Percentiles rank a stretch among this genome's conserved stretches.
Conservation (phyloP, 2,113 vertebrate species). For the Myrmecophaga tridactyla region DNA sequence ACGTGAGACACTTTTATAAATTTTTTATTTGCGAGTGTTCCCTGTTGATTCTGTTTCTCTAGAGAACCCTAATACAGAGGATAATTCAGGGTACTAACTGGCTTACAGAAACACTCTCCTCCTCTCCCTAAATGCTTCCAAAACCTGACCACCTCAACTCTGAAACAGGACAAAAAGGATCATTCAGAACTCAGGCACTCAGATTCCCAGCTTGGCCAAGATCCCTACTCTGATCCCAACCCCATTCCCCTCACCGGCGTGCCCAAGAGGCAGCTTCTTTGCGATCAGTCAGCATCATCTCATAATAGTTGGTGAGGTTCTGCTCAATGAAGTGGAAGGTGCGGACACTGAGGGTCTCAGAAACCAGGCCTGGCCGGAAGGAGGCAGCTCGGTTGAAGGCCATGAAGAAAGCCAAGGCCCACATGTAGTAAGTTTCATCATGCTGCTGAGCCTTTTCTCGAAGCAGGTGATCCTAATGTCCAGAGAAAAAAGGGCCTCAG, state of each 20-base stretch:
- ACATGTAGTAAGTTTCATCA: constrained; percentile 96
- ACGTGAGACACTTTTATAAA: too few species aligned
- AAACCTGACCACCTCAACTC: not conserved
- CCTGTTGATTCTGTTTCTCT: too few species aligned
- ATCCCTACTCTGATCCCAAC: not conserved
- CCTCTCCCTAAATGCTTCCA: not conserved
- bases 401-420: constrained; percentile 97
- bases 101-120: not conserved
- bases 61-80: too few species aligned
- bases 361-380: constrained; percentile 93
- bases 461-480: constrained; percentile 89
- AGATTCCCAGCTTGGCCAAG: not conserved
- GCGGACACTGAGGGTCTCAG: constrained; percentile 93
- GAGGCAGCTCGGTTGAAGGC: constrained; percentile 92
- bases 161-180: not conserved
- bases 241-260: constrained; percentile 83
- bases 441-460: constrained; percentile 93
- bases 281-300: constrained; percentile 95
- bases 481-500: not conserved
- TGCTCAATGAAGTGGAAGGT: constrained; percentile 96
- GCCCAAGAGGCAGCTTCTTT: constrained; percentile 94
- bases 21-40: too few species aligned
- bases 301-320: constrained; percentile 96
- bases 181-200: not conserved
- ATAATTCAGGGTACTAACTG: not conserved